A percentile compares a stretch with the other conserved stretches of the same genome.
Conservation (phyloP, 2,113 vertebrate genomes). For the Nothocercus julius region DNA sequence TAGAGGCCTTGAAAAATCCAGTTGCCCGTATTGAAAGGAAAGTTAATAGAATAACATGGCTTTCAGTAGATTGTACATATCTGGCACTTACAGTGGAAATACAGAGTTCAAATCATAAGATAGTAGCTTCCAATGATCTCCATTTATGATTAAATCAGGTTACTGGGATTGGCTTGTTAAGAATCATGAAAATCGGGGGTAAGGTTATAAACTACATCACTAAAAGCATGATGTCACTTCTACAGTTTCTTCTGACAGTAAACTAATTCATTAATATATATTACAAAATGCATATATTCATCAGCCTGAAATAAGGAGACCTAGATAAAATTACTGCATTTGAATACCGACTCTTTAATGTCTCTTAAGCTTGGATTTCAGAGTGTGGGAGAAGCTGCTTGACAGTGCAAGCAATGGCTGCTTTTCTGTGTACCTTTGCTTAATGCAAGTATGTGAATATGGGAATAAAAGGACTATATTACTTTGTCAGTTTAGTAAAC, state of each 20-base stretch:
- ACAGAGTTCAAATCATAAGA: not conserved
- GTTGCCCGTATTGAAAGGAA: not conserved
- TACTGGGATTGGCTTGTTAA: not conserved
- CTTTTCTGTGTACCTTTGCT: not conserved
- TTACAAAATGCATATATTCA: not conserved
- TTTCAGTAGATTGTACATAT: not conserved
- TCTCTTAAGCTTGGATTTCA: not conserved
- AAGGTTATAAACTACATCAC: not conserved
- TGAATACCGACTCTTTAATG: not conserved
- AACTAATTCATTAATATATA: not conserved
- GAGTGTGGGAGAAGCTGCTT: not conserved
- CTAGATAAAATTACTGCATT: not conserved
- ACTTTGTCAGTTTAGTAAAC: not conserved
- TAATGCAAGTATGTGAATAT: not conserved
- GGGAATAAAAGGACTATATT: not conserved
- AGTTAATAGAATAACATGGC: not conserved
- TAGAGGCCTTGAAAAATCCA: not conserved
- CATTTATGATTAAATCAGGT: not conserved
- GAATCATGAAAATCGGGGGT: not conserved
- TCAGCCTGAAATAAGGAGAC: not conserved
- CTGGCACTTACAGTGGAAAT: not conserved
- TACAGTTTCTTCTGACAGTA: not conserved
- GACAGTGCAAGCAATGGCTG: not conserved
- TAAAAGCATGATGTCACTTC: not conserved
- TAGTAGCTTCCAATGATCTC: not conserved